Base-by-base conservation (phyloP, 2,113 vertebrate species). In the Procapra przewalskii region DNA sequence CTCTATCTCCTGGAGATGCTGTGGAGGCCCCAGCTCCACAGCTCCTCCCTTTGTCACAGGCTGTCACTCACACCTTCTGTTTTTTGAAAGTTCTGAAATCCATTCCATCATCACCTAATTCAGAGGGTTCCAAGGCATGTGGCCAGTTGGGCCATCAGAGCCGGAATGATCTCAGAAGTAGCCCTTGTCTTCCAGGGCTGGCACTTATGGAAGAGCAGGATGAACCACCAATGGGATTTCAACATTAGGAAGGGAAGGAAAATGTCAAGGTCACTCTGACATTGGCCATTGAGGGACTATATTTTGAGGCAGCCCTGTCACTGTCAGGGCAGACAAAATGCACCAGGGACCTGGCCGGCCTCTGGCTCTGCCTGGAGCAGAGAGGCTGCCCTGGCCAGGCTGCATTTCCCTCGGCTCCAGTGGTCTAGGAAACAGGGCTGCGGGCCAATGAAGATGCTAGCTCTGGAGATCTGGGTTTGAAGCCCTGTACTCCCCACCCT, bases 101-200 rank as follows among this genome's bases (percentile, higher is more conserved):
- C 86, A 57, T 87, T 89, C 88, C 83, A 88, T 57, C n/a, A 23
- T 77, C 88, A 84, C 95, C 43, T 97, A 98, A 19, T 94, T 96
- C 85, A 80, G 90, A 96, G 91, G 94, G 71, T 92, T 92, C 48
- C 48, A 77, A 43, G 96, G 25, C 97, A 77, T 90, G 43, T 93
- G 96, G 64, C 96, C 93, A 93, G 75, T 43, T 96, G 90, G 29
- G 54, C 97, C 95, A 80, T 97, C 98, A 82, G 95, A 97, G 96
- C 75, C 23, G 50, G 87, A 85, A 93, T 94, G 93, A 50, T 95
- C 57, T 96, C 79, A 3, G 43, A 87, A 92, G 36, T 93, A 0
- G 80, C 3, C 87, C 62, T 94, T 27, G 15, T 94, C 88, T 96
- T 96, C 29, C 48, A 11, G 85, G 96, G 86, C 88, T 82, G 6